Evolutionary conservation across 2,113 vertebrate species (phyloP), one percentile per base, ranked within the genome.

Genomic region (Rutilus rutilus): DNA sequence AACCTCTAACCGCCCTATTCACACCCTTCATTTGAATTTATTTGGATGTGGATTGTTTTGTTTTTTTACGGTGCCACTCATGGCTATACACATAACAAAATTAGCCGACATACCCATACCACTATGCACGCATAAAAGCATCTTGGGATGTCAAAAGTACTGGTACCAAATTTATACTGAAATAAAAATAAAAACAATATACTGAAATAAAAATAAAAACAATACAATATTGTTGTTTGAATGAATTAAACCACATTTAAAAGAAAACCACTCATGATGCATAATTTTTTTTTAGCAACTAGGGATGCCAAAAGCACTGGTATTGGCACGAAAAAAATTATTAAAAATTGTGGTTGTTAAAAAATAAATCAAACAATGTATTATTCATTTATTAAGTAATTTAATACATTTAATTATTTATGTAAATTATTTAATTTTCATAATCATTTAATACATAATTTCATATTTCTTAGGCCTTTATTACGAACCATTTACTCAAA

Each of bases 1-100:
- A 95, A 94, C 94, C 93, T 95, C 92, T 95, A 92, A 89, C 93
- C 92, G 89, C 87, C 90, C 93, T 91, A 92, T 92, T 93, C 89
- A 91, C 85, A 89, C 81, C 84, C 90, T 92, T 92, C 89, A 90
- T 91, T 87, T 87, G 85, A 83, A 73, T 83, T 83, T 73, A 73
- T 83, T 83, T 83, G 33, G 82, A 73, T 73, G 78, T 81, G 60
- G 15, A 65, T 65, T 81, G 33, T 39, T 73, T 6, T 64, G 27
- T 81, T 65, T 42, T 73, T 3, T 64, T 45, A 15, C 14, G 11
- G 19, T 12, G 50, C 47, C 10, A 30, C n/a, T 33, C 42, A 8
- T 5, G 8, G 59, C 30, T 62, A 12, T 17, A 65, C 23, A 19
- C 14, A 47, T 65, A 25, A 65, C 42, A 81, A 59, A 45, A 79